phyloP scores from a whole-genome alignment of 2,113 vertebrate genomes.

The Atlantisia rogersi region DNA sequence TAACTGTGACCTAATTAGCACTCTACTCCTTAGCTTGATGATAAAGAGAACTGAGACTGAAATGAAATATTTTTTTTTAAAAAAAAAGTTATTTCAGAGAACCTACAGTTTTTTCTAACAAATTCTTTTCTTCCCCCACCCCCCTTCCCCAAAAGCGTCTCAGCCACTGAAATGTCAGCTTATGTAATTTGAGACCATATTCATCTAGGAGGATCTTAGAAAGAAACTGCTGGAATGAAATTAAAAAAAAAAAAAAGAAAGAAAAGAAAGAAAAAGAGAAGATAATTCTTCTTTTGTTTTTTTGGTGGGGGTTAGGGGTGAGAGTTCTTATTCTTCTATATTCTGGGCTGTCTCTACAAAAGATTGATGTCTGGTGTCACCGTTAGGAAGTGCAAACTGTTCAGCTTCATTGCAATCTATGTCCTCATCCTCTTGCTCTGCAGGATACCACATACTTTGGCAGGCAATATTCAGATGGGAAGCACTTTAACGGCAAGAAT shows the following conservation, averaged over 20 bases:
- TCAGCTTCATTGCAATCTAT: slow-evolving; percentile 87
- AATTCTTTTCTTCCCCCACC: background rate
- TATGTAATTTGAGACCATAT: slow-evolving; percentile 45
- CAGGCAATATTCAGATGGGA: slow-evolving; percentile 86
- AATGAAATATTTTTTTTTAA: slow-evolving; percentile 5
- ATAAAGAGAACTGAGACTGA: slow-evolving; percentile 24
- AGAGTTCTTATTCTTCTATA: slow-evolving; percentile 69
- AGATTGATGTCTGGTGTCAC: slow-evolving; percentile 94
- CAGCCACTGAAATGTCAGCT: slow-evolving; percentile 21
- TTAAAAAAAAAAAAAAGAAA: background rate
- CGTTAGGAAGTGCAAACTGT: slow-evolving; percentile 88
- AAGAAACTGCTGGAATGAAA: slow-evolving; percentile 62
- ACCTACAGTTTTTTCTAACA: background rate
- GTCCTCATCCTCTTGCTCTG: slow-evolving; percentile 85
- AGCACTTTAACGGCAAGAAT: slow-evolving; percentile 86
- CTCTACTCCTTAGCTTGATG: slow-evolving; percentile 18
- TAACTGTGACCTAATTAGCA: slow-evolving; percentile 55
- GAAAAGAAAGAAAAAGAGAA: slow-evolving; percentile 26
- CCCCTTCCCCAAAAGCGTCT: background rate
- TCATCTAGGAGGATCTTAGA: slow-evolving; percentile 64
- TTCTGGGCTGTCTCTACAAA: slow-evolving; percentile 77
- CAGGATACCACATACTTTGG: slow-evolving; percentile 91
- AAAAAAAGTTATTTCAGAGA: background rate
- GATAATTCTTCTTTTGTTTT: slow-evolving; percentile 86
- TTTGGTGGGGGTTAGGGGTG: slow-evolving; percentile 1